Percentiles rank a stretch among this genome's conserved stretches.
These are phyloP conservation scores for Acronicta alni DNA, from an alignment of 2,888 invertebrate genomes.

Conservation along the genomic window DNA sequence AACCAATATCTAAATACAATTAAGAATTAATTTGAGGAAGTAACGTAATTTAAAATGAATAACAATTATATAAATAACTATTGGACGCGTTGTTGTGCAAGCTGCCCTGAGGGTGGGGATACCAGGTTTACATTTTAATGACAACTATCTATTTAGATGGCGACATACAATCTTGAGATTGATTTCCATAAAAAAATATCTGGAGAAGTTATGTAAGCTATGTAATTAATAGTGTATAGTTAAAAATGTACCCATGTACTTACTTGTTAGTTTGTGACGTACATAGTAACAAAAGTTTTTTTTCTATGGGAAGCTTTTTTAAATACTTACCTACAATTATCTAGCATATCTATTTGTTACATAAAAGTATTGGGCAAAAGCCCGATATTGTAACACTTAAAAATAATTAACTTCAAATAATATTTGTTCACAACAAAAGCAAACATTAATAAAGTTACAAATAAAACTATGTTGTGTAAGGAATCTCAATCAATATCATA, in stretches of 20 bases:
- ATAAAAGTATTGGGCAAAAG: conserved; percentile 34
- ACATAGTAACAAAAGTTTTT: conserved; percentile 3
- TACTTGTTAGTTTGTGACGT: conserved; percentile 12
- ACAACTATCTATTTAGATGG: too few species aligned
- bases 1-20: too few species aligned
- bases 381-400: conserved; percentile 48
- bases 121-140: too few species aligned
- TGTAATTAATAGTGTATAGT: neutral
- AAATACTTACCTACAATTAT: conserved; percentile 4
- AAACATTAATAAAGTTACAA: conserved; percentile 27
- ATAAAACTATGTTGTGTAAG: conserved; percentile 22
- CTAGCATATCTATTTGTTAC: conserved; percentile 44
- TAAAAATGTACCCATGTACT: neutral
- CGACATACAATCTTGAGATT: too few species aligned
- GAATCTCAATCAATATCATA: conserved; percentile 30
- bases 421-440: conserved; percentile 50
- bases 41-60: too few species aligned
- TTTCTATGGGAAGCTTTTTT: neutral
- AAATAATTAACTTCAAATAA: conserved; percentile 50
- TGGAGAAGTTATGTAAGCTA: too few species aligned
- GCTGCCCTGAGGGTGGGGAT: neutral
- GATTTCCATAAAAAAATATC: too few species aligned
- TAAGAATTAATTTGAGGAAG: too few species aligned
- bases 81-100: neutral
- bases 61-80: too few species aligned